A percentile compares a stretch with the other conserved stretches of the same genome.
These are phyloP conservation scores for Pararge aegeria DNA, from an alignment of 1,140 invertebrate genomes.

Conservation along the genomic window DNA sequence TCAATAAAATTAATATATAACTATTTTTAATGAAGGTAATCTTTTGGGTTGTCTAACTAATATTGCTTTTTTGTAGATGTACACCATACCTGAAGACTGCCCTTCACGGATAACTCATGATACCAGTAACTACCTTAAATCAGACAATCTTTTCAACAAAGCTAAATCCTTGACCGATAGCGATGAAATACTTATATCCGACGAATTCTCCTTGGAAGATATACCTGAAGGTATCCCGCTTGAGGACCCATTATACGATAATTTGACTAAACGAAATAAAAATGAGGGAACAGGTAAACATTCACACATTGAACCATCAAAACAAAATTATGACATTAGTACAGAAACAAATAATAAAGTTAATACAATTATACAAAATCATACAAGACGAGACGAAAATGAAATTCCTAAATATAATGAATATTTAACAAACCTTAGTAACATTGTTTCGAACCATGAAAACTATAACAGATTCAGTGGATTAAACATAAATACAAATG, in stretches of 20 bases:
- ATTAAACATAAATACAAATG: neutral
- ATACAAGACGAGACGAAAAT: neutral
- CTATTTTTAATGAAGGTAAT: too few species aligned
- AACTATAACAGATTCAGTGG: neutral
- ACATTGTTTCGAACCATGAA: neutral
- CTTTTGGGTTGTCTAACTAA: too few species aligned
- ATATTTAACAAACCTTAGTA: neutral
- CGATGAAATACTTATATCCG: constrained; percentile 52
- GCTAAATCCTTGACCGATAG: constrained; percentile 45
- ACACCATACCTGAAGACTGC: constrained; percentile 67
- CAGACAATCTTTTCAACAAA: constrained; percentile 60
- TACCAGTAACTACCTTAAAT: constrained; percentile 37
- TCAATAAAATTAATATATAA: too few species aligned
- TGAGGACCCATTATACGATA: constrained; percentile 63
- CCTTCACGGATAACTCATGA: constrained; percentile 47
- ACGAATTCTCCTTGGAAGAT: constrained; percentile 62
- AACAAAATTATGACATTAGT: neutral
- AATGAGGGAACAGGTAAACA: constrained; percentile 1
- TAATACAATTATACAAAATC: neutral
- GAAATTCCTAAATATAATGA: neutral
- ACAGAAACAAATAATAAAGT: neutral
- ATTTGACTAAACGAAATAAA: constrained; percentile 41
- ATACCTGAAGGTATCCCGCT: constrained; percentile 60
- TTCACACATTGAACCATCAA: neutral
- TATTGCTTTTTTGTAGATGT: constrained; percentile 43